Evolutionary conservation across 2,888 invertebrate genomes (phyloP), one percentile per base, ranked within the genome.

Genomic region (Xylota segnis): DNA sequence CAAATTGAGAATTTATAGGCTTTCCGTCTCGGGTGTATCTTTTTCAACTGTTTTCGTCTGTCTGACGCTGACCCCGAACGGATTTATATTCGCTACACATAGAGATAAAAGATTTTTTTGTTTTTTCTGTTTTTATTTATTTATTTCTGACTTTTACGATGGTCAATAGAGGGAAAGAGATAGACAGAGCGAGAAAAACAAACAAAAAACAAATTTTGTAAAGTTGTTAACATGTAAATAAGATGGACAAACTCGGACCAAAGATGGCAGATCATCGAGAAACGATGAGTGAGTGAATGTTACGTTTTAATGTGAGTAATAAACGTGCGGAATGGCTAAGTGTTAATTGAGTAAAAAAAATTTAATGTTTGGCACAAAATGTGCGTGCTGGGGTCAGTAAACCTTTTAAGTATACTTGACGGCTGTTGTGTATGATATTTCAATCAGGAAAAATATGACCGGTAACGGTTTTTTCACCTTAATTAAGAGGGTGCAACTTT

Each of bases 1-100:
- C 79, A 81, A 66, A 81, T 52, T 40, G 7, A 5, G 12, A 74
- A 74, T 81, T 66, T 74, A 68, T 66, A 52, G 68, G 27, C 68
- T 59, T 59, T 68, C 43, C 50, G 66, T 68, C 27, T 45, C 32
- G 37, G 23, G 37, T 58, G 56, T 58, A 34, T 45, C 45, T 40
- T 54, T 29, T 12, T 27, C n/a, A n/a, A n/a, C 43, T 52, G 29
- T 58, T 56, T 16, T 1, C 14, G 23, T 27, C n/a, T n/a, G 5
- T 23, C 45, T 54, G 74, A 75, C 59, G 1, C 45, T 54, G 74
- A 75, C 59, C 43, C 37, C 10, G 27, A 14, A 47, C 43, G 52
- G 52, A 77, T 54, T 75, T 52, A 54, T 61, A 68, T 76, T 47
- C 58, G 52, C 50, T 18, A 66, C 58, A 47, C 76, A 40, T 14